phyloP scores from a whole-genome alignment of 2,113 vertebrate genomes.

The Cynopterus brachyotis region DNA sequence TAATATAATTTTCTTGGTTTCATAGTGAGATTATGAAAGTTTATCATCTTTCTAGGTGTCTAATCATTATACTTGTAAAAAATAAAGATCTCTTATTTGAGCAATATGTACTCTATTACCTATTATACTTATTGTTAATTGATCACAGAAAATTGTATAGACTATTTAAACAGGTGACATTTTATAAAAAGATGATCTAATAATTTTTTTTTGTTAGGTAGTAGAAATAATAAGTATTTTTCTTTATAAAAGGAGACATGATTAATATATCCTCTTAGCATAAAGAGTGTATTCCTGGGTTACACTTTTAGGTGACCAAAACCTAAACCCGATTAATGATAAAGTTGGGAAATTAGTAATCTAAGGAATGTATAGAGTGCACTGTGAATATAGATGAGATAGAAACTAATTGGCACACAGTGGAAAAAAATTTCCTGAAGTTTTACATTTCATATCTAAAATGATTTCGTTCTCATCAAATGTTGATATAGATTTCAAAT shows the following conservation, averaged over 20 bases:
- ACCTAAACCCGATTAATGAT: background rate
- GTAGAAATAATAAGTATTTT: background rate
- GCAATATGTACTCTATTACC: background rate
- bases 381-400: background rate
- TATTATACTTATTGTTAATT: background rate
- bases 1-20: background rate
- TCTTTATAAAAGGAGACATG: background rate
- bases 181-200: background rate
- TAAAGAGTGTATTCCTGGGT: background rate
- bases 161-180: background rate
- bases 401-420: background rate
- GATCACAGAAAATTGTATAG: background rate
- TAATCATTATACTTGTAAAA: background rate
- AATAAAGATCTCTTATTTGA: background rate
- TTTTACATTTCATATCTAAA: background rate
- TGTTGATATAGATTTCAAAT: background rate
- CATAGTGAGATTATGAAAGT: background rate
- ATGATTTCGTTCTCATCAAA: background rate
- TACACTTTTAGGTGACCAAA: background rate
- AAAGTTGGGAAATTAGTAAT: background rate
- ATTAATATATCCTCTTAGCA: background rate
- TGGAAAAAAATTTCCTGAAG: background rate
- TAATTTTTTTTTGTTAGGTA: background rate
- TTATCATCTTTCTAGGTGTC: background rate
- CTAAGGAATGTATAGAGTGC: background rate